Conservation (phyloP, 2,113 vertebrate species). For the Calidris pygmaea region DNA sequence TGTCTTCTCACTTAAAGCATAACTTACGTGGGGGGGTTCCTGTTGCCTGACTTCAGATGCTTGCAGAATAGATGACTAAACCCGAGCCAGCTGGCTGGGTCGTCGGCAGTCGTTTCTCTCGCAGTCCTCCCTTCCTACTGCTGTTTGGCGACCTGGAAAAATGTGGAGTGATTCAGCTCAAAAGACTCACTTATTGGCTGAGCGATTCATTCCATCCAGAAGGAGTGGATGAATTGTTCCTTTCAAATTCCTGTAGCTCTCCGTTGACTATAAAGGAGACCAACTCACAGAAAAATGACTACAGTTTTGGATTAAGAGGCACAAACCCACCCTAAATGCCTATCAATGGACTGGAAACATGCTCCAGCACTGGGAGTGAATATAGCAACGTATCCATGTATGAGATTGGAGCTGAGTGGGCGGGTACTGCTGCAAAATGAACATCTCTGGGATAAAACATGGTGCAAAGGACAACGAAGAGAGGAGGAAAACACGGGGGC, state of each 20-base stretch:
- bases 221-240: neutral
- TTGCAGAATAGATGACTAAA: neutral
- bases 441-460: neutral
- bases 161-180: neutral
- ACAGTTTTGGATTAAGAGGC: neutral
- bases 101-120: neutral
- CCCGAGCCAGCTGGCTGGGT: neutral
- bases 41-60: neutral
- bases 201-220: neutral
- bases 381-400: neutral
- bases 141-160: conserved; percentile 5
- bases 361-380: neutral
- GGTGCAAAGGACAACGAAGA: neutral
- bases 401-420: neutral
- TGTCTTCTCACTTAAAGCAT: neutral
- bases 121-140: neutral
- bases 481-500: neutral
- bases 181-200: neutral
- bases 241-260: neutral
- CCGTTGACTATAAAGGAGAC: neutral
- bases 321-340: neutral
- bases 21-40: neutral
- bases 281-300: neutral
- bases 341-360: neutral
- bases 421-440: neutral